Conservation (phyloP, 2,113 vertebrate species). For the Prinia subflava region DNA sequence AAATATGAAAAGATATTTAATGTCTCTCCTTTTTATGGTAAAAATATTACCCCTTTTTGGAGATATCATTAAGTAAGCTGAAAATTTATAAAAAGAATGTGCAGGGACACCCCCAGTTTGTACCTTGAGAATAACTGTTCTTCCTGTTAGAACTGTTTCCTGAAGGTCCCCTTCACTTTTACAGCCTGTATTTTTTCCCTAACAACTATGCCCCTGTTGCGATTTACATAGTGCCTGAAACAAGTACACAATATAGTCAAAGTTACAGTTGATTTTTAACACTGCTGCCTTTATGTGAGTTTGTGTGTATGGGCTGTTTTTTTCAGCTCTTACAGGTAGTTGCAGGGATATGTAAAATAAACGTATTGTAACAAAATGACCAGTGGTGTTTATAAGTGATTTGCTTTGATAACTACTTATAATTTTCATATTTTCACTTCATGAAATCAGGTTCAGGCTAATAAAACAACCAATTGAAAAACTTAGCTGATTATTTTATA, state of each 20-base stretch:
- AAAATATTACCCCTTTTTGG: neutral
- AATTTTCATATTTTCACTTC: neutral
- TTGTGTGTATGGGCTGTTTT: neutral
- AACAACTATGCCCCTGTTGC: neutral
- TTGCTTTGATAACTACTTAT: neutral
- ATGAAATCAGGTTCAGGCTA: neutral
- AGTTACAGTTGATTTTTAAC: neutral
- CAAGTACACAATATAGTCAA: neutral
- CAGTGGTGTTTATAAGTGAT: neutral
- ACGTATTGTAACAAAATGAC: neutral
- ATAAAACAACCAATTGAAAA: neutral
- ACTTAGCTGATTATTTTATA: neutral
- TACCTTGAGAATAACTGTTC: neutral
- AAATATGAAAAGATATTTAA: neutral
- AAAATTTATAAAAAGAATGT: neutral
- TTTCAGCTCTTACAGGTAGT: neutral
- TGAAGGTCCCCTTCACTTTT: neutral
- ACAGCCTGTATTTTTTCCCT: neutral
- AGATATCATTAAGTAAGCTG: neutral
- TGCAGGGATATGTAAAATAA: too few relatives aligned
- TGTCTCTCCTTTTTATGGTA: neutral
- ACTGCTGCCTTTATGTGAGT: neutral
- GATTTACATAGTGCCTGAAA: neutral
- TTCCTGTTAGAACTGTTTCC: neutral
- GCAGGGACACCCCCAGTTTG: neutral